Conservation (phyloP, 2,113 vertebrate genomes). For the Bathybates hornii region DNA sequence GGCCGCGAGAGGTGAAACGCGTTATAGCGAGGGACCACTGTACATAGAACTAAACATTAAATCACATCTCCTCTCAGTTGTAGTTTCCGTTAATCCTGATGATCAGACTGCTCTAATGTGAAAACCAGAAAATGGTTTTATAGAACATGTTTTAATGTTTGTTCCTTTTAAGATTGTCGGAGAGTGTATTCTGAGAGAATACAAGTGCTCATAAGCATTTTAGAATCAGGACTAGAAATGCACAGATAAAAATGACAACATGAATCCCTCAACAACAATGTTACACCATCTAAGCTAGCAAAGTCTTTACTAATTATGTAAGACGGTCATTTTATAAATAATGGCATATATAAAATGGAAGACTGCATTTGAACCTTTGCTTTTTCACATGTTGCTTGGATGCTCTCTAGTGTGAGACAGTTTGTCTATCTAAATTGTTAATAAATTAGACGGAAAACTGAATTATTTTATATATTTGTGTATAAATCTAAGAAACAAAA, state of each 20-base stretch:
- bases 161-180: no score
- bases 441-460: accelerated
- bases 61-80: no score
- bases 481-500: background rate
- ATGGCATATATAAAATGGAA: background rate
- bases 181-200: no score
- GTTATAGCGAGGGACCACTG: accelerated
- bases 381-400: background rate
- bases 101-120: no score
- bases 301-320: background rate
- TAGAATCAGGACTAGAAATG: background rate
- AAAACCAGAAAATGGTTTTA: no score
- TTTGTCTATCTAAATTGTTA: background rate
- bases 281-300: background rate
- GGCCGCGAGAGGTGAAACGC: background rate
- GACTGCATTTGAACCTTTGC: background rate
- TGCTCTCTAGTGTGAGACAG: background rate
- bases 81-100: no score
- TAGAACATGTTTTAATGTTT: no score
- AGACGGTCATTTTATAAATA: background rate
- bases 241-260: background rate
- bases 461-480: background rate
- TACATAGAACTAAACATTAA: no score
- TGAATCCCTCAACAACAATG: background rate
- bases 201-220: background rate